These are phyloP conservation scores for Lipotes vexillifer DNA, from an alignment of 2,113 vertebrate genomes.

Conservation along the genomic window DNA sequence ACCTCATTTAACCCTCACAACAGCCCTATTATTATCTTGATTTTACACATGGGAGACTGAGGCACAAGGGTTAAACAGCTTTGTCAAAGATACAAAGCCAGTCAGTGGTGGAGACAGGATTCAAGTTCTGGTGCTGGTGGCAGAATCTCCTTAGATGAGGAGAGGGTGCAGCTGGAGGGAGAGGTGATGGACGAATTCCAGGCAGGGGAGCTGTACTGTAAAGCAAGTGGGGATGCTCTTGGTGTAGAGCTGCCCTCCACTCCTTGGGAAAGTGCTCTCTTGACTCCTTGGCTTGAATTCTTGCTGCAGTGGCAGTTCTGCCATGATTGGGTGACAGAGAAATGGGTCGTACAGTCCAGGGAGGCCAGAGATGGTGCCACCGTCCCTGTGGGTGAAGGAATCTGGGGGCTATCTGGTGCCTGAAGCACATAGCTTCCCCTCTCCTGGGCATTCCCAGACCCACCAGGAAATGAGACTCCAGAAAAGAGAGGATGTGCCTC, in stretches of 20 bases:
- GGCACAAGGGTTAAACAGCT: background rate
- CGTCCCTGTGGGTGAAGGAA: background rate
- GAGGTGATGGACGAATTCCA: rapidly evolving
- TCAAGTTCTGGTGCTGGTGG: background rate
- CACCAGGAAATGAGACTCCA: background rate
- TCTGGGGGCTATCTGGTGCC: background rate
- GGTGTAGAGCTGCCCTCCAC: background rate
- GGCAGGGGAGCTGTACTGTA: background rate
- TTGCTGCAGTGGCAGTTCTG: background rate
- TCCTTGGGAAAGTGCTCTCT: background rate
- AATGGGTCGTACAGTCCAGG: background rate
- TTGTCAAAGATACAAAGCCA: background rate
- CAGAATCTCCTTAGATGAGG: background rate
- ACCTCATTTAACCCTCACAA: background rate
- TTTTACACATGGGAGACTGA: background rate
- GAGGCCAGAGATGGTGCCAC: background rate
- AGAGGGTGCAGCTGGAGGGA: background rate
- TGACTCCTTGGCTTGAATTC: background rate
- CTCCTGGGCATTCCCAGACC: background rate
- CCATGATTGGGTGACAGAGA: background rate
- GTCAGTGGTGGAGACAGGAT: background rate
- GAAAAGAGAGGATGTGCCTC: background rate
- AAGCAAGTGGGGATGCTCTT: background rate
- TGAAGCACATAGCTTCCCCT: background rate
- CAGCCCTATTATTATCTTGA: background rate